These are phyloP conservation scores for Oreochromis grahami DNA, from an alignment of 2,797 vertebrate species.

Conservation along the genomic window DNA sequence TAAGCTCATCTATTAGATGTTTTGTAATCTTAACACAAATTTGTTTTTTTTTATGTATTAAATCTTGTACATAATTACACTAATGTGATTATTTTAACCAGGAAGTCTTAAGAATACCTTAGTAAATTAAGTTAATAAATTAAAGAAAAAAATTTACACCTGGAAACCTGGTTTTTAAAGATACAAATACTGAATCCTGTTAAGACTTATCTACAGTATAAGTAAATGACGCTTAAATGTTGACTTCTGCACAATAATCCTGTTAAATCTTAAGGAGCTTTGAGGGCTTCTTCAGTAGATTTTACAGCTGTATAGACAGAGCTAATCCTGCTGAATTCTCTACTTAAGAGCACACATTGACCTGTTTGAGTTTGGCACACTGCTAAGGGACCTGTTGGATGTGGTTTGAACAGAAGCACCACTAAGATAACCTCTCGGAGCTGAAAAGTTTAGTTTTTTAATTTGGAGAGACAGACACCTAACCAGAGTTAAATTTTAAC, in stretches of 20 bases:
- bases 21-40: neutral
- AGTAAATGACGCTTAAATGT: neutral
- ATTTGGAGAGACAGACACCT: neutral
- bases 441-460: neutral
- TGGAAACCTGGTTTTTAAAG: neutral
- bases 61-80: neutral
- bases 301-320: neutral
- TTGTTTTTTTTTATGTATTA: neutral
- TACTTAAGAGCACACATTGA: neutral
- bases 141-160: neutral
- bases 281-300: neutral
- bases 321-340: neutral
- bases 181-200: conserved; percentile 18
- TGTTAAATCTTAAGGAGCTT: neutral
- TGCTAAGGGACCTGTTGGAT: conserved; percentile 28
- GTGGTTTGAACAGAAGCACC: neutral
- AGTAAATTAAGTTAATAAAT: neutral
- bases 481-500: neutral
- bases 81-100: neutral
- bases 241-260: neutral
- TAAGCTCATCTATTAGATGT: neutral
- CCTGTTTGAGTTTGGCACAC: conserved; percentile 2
- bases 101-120: neutral
- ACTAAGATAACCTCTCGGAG: neutral
- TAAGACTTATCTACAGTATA: neutral